Evolutionary conservation across 2,888 invertebrate genomes (phyloP), one percentile per base, ranked within the genome.

Genomic region (Itoplectis maculator): DNA sequence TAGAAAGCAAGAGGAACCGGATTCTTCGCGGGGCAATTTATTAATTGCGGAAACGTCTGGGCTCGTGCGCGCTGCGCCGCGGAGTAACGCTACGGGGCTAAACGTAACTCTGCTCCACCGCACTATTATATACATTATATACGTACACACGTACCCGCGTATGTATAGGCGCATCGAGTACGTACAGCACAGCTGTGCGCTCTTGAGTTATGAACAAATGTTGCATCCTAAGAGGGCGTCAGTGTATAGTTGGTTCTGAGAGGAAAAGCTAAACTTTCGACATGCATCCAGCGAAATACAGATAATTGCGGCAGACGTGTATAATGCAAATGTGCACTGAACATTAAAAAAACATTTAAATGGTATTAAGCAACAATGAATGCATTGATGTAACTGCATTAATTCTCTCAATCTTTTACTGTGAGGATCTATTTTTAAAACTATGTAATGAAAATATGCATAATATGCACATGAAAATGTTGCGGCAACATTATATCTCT

Each of bases 1-100:
- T 90, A 90, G 91, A 91, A 91, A 91, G 91, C 88, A 87, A 85
- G 83, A 84, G 84, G 85, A 87, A 88, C 87, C 86, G 83, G 87
- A 88, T 89, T 89, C 89, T 86, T 85, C 84, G 63, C 78, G 84
- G 77, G 81, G 80, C 80, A 74, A 87, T 85, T 84, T 86, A 87
- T 88, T 88, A 88, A 90, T 90, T 86, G 88, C 88, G 89, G 90
- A 90, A 91, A 90, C 83, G 86, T 86, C 86, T 59, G 63, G 79
- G 77, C 77, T 79, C 75, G 82, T 82, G 82, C 73, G 82, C 73
- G 47, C 70, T 35, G 49, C 37, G 49, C 37, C 29, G 29, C 29
- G 47, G 15, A 15, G 61, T 59, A 45, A 61, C 73, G 79, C 49
- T 73, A 40, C 51, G 45, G 54, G 35, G 45, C 78, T 74, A 42